Conservation (phyloP, 2,797 vertebrate genomes). For the Emydoidea blandingii region DNA sequence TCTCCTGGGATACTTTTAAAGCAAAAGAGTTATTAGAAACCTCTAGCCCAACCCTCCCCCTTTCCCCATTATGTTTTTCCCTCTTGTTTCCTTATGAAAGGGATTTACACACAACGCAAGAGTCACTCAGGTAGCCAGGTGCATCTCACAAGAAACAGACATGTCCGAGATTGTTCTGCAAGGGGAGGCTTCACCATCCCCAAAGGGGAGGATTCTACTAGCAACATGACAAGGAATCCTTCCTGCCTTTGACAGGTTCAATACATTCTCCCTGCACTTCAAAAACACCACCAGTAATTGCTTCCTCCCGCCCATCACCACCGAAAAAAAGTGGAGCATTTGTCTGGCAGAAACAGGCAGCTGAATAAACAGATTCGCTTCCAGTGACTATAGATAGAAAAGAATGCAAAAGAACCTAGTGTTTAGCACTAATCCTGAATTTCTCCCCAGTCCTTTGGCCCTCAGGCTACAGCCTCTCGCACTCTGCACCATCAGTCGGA, state of each 20-base stretch:
- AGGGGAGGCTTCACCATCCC: neutral
- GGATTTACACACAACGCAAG: conserved; percentile 7
- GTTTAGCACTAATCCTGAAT: neutral
- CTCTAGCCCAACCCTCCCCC: neutral
- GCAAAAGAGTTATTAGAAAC: neutral
- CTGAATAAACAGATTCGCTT: neutral
- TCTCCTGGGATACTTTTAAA: conserved; percentile 17
- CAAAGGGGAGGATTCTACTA: neutral
- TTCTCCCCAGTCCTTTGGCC: neutral
- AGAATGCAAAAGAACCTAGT: neutral
- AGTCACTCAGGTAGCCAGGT: conserved; percentile 1
- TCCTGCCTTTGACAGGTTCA: neutral
- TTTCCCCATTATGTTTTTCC: neutral
- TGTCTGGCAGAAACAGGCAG: neutral
- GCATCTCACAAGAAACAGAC: neutral
- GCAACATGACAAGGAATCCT: neutral
- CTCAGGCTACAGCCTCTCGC: neutral
- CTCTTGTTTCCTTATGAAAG: neutral
- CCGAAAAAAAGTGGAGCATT: neutral
- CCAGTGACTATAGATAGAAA: neutral
- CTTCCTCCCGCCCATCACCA: neutral
- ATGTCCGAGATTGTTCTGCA: conserved; percentile 1
- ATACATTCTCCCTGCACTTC: neutral
- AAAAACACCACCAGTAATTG: neutral
- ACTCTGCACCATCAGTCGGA: neutral